A percentile compares a stretch with the other conserved stretches of the same genome.
These are phyloP conservation scores for Falcunculus frontatus DNA, from an alignment of 2,113 vertebrate species.

Conservation along the genomic window DNA sequence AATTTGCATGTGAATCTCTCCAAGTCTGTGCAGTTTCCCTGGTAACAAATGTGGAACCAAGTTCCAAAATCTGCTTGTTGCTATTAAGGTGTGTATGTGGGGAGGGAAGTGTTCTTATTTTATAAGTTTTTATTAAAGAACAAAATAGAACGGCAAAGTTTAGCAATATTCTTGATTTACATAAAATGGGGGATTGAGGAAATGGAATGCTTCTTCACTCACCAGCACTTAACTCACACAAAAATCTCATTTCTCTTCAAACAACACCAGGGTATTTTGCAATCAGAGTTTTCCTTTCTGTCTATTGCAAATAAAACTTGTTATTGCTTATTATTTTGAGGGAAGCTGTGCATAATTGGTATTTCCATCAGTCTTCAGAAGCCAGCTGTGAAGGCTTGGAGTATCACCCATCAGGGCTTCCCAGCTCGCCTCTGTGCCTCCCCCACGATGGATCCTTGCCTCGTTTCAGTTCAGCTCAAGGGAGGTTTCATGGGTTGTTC, in stretches of 20 bases:
- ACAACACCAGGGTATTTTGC: neutral
- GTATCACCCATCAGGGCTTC: neutral
- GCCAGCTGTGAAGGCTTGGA: neutral
- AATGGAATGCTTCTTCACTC: neutral
- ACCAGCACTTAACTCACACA: neutral
- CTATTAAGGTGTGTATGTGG: neutral
- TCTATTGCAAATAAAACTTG: neutral
- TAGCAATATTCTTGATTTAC: neutral
- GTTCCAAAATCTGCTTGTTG: neutral
- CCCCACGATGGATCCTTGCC: fast-evolving
- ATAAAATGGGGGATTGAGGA: neutral
- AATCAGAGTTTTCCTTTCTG: neutral
- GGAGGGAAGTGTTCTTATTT: neutral
- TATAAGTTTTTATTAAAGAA: neutral
- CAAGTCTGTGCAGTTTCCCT: slow-evolving; percentile 27
- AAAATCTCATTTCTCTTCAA: neutral
- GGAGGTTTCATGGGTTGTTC: neutral
- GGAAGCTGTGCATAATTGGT: neutral
- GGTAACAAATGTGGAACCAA: slow-evolving; percentile 31
- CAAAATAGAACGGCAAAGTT: neutral
- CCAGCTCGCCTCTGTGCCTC: neutral
- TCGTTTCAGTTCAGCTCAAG: fast-evolving
- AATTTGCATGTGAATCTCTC: slow-evolving; percentile 32
- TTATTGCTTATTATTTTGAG: neutral
- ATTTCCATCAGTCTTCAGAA: neutral